These are phyloP conservation scores for Shinisaurus crocodilurus DNA, from an alignment of 2,113 vertebrate species.

Conservation along the genomic window DNA sequence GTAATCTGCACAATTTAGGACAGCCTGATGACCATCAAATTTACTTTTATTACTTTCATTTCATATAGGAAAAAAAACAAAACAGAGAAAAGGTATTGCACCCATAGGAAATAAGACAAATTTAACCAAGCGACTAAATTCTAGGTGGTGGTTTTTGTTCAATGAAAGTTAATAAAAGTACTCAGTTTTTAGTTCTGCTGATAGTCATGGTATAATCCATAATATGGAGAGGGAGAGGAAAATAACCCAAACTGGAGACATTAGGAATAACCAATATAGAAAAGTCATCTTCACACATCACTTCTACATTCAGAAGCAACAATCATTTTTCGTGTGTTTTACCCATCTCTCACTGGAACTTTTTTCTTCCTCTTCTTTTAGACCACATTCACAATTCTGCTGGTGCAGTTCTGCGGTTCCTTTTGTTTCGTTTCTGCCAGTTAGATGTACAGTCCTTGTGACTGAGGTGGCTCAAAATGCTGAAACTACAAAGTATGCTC, in stretches of 20 bases:
- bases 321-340: constrained; percentile 37
- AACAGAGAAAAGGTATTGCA: constrained; percentile 76
- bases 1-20: constrained; percentile 60
- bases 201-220: constrained; percentile 56
- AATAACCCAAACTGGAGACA: constrained; percentile 20
- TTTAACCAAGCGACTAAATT: constrained; percentile 71
- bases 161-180: constrained; percentile 75
- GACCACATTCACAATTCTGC: constrained; percentile 69
- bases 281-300: constrained; percentile 30
- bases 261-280: constrained; percentile 33
- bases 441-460: constrained; percentile 80
- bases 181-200: constrained; percentile 79
- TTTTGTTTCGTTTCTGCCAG: constrained; percentile 72
- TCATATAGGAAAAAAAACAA: constrained; percentile 55
- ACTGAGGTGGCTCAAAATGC: constrained; percentile 77
- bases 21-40: constrained; percentile 46
- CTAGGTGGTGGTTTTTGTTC: constrained; percentile 77
- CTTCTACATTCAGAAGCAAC: constrained; percentile 28
- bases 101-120: constrained; percentile 69
- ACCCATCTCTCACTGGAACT: constrained; percentile 67
- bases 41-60: constrained; percentile 54
- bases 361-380: constrained; percentile 74
- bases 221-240: constrained; percentile 39
- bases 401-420: constrained; percentile 71
- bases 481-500: constrained; percentile 83